Conservation (phyloP, 1,140 invertebrate genomes). For the Acarapis woodi region DNA sequence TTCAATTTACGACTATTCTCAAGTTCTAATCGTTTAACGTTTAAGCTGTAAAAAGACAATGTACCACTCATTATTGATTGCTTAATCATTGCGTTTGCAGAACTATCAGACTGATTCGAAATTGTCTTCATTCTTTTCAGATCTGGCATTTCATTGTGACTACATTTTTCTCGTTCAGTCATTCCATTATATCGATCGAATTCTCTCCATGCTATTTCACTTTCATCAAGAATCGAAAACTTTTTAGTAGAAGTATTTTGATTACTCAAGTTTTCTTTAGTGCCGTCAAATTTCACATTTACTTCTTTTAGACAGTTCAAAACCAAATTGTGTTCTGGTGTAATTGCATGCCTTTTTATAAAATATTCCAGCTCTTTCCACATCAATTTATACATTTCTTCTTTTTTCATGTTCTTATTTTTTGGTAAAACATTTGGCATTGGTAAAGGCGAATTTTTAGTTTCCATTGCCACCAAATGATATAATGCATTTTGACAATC, state of each 20-base stretch:
- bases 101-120: not conserved
- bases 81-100: not conserved
- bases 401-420: slow-evolving; percentile 24
- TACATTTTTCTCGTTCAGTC: slow-evolving; percentile 5
- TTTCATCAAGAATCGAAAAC: not conserved
- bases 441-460: slow-evolving; percentile 46
- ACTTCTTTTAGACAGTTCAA: slow-evolving; percentile 56
- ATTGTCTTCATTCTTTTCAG: not conserved
- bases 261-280: not conserved
- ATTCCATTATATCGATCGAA: slow-evolving; percentile 5
- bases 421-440: slow-evolving; percentile 24
- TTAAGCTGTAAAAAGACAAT: not conserved
- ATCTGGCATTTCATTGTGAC: slow-evolving; percentile 3
- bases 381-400: slow-evolving; percentile 64
- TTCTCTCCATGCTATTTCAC: slow-evolving; percentile 3
- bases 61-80: not conserved
- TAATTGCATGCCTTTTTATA: slow-evolving; percentile 38
- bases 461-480: slow-evolving; percentile 45
- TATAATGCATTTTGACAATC: slow-evolving; percentile 61
- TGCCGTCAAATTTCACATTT: slow-evolving; percentile 14
- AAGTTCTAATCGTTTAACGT: not conserved
- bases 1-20: not conserved
- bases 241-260: not conserved
- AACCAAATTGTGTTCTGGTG: slow-evolving; percentile 37
- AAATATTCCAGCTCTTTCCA: slow-evolving; percentile 66